phyloP scores from a whole-genome alignment of 2,113 vertebrate species.

The Circaetus gallicus region DNA sequence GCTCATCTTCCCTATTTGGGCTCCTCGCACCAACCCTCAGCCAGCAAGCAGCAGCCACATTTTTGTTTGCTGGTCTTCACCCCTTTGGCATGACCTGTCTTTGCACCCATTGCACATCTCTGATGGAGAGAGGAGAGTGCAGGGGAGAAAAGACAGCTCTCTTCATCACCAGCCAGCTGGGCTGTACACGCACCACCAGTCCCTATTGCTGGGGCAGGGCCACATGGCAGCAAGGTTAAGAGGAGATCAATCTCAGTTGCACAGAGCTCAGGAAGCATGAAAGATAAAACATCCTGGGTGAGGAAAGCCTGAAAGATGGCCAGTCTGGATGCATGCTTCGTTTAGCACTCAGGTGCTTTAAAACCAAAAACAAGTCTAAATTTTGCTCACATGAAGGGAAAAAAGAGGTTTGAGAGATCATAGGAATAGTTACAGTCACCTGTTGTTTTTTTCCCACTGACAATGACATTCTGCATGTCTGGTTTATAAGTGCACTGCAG shows the following conservation, averaged over 20 bases:
- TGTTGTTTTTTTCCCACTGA: neutral
- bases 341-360: neutral
- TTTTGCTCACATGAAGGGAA: neutral
- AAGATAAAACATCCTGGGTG: neutral
- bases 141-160: neutral
- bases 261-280: neutral
- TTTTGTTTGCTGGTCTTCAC: neutral
- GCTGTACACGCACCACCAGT: neutral
- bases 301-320: neutral
- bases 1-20: neutral
- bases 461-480: neutral
- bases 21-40: neutral
- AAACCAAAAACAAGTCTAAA: neutral
- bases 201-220: fast-evolving
- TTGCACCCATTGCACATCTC: neutral
- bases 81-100: neutral
- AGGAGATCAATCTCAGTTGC: neutral
- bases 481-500: neutral
- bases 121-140: neutral
- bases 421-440: neutral
- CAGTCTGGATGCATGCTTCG: neutral
- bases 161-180: neutral
- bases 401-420: neutral
- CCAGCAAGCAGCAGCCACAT: fast-evolving
- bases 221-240: neutral